Evolutionary conservation across 2,113 vertebrate species (phyloP).

Genomic region (Brachionichthys hirsutus): DNA sequence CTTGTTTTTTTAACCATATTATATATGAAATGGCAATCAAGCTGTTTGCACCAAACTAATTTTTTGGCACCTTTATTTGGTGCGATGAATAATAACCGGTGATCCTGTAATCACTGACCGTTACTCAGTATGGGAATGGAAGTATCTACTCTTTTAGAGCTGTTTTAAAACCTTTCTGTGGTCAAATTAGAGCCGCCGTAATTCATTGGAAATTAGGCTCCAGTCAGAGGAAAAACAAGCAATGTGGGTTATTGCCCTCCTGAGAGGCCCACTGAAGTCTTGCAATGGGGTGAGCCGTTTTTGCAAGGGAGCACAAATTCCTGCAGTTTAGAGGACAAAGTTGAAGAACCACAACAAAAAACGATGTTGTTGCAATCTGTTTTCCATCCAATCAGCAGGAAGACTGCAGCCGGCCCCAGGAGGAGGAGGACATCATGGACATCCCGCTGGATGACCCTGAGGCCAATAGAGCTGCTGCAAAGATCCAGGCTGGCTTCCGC

Average conservation of each 20-base stretch:
- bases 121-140: neutral
- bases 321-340: neutral
- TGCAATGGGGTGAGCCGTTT: conserved; percentile 21
- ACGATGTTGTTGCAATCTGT: neutral
- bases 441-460: conserved; percentile 95
- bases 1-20: neutral
- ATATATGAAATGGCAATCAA: neutral
- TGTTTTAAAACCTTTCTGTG: neutral
- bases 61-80: neutral
- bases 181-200: too few relatives aligned
- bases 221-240: conserved; percentile 10
- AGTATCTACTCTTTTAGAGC: neutral
- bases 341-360: too few relatives aligned
- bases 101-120: neutral
- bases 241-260: conserved; percentile 25
- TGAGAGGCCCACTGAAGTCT: conserved; percentile 20
- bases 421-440: conserved; percentile 96
- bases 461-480: conserved; percentile 94
- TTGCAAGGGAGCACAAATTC: conserved; percentile 6
- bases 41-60: conserved; percentile 2
- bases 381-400: conserved; percentile 75
- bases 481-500: conserved; percentile 98
- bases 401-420: conserved; percentile 87
- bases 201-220: conserved; percentile 6
- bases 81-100: neutral